phyloP scores from a whole-genome alignment of 2,888 invertebrate genomes.

The Heteromurus nitidus region DNA sequence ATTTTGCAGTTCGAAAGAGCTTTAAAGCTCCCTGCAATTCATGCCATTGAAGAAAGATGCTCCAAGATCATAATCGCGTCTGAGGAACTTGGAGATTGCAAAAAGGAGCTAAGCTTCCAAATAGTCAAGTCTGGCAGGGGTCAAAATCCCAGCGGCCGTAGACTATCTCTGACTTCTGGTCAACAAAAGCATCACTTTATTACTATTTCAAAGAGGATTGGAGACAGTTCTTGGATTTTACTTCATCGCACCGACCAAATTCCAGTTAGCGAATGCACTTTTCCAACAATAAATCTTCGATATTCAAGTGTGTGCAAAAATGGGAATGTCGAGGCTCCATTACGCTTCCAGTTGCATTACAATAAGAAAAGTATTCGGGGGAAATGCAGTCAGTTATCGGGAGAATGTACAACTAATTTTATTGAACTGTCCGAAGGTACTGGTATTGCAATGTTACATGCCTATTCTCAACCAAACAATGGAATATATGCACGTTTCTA shows the following conservation, averaged over 20 bases:
- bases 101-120: constrained; percentile 75
- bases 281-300: constrained; percentile 12
- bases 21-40: constrained; percentile 50
- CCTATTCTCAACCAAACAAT: too few relatives aligned
- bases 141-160: too few relatives aligned
- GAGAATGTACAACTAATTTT: constrained; percentile 36
- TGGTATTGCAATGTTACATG: neutral
- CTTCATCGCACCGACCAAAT: constrained; percentile 78
- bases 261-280: neutral
- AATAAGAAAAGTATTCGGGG: constrained; percentile 37
- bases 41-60: constrained; percentile 26
- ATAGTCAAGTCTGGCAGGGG: constrained; percentile 64
- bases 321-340: constrained; percentile 45
- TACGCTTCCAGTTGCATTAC: constrained; percentile 39
- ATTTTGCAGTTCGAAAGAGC: too few relatives aligned
- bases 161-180: neutral
- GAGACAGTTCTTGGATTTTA: constrained; percentile 75
- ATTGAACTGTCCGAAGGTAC: constrained; percentile 32
- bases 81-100: constrained; percentile 75
- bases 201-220: constrained; percentile 75
- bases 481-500: too few relatives aligned
- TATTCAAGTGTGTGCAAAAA: constrained; percentile 37
- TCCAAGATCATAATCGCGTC: constrained; percentile 74
- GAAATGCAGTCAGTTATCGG: constrained; percentile 23
- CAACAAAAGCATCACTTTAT: constrained; percentile 66